Conservation (phyloP, 2,888 invertebrate genomes). For the Drosophila kambysellisi region DNA sequence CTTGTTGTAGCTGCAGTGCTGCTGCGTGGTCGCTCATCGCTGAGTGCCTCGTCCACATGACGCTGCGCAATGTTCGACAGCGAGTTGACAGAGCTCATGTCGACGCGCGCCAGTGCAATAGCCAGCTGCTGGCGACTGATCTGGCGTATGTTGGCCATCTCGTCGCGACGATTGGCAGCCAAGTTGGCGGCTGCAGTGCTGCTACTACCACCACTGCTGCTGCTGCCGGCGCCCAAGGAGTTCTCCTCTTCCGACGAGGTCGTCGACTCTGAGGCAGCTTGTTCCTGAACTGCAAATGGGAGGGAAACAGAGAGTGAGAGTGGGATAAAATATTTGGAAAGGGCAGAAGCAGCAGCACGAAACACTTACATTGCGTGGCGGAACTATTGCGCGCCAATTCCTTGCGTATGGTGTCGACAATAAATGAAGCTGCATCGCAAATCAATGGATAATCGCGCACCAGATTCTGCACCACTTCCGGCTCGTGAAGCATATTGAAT, state of each 20-base stretch:
- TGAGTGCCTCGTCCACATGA: conserved; percentile 71
- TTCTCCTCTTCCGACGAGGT: conserved; percentile 85
- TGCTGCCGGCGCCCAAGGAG: conserved; percentile 77
- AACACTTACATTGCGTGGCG: conserved; percentile 69
- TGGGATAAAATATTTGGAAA: background rate
- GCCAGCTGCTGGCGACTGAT: conserved; percentile 84
- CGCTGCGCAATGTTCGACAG: conserved; percentile 84
- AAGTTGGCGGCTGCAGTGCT: conserved; percentile 61
- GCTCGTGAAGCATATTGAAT: conserved; percentile 88
- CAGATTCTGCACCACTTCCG: conserved; percentile 88
- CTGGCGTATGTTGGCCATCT: conserved; percentile 82
- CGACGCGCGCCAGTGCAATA: conserved; percentile 82
- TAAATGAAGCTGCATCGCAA: conserved; percentile 87
- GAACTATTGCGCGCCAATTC: conserved; percentile 82
- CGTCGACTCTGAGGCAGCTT: conserved; percentile 84
- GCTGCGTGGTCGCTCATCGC: conserved; percentile 55
- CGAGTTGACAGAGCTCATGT: conserved; percentile 83
- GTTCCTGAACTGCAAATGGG: conserved; percentile 73
- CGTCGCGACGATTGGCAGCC: conserved; percentile 68
- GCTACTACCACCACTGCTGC: conserved; percentile 70
- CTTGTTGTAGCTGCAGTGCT: conserved; percentile 20
- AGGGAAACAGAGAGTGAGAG: background rate
- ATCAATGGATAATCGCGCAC: conserved; percentile 89
- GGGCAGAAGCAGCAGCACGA: background rate
- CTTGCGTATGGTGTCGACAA: conserved; percentile 84